Conservation (phyloP, 2,888 invertebrate species). For the Bombylius discolor region DNA sequence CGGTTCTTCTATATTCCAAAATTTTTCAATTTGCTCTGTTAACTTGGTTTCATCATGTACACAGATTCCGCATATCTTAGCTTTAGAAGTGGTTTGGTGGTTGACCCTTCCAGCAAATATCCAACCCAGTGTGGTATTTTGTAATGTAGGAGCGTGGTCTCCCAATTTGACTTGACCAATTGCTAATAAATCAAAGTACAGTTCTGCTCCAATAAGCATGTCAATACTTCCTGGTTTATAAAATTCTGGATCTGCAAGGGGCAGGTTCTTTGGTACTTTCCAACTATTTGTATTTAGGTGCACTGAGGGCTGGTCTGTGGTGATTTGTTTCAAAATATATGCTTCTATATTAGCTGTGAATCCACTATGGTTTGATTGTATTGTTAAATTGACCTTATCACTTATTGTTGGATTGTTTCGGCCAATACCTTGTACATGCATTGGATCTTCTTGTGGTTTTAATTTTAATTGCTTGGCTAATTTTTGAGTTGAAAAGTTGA, state of each 20-base stretch:
- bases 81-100: too few relatives aligned
- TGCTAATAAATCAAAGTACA: too few relatives aligned
- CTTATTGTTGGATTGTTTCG: too few relatives aligned
- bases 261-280: neutral
- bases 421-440: too few relatives aligned
- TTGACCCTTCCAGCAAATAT: neutral
- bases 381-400: too few relatives aligned
- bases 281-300: neutral
- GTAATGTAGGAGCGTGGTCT: neutral
- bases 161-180: neutral
- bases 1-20: neutral
- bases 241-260: neutral
- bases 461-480: too few relatives aligned
- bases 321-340: neutral
- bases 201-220: neutral
- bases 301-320: neutral
- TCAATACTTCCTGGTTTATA: neutral
- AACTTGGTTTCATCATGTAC: neutral
- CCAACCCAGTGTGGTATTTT: neutral
- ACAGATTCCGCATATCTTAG: neutral
- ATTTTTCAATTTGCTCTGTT: neutral
- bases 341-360: too few relatives aligned
- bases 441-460: too few relatives aligned
- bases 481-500: too few relatives aligned
- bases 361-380: too few relatives aligned